Conservation (phyloP, 2,113 vertebrate genomes). For the Campylomormyrus numenius region DNA sequence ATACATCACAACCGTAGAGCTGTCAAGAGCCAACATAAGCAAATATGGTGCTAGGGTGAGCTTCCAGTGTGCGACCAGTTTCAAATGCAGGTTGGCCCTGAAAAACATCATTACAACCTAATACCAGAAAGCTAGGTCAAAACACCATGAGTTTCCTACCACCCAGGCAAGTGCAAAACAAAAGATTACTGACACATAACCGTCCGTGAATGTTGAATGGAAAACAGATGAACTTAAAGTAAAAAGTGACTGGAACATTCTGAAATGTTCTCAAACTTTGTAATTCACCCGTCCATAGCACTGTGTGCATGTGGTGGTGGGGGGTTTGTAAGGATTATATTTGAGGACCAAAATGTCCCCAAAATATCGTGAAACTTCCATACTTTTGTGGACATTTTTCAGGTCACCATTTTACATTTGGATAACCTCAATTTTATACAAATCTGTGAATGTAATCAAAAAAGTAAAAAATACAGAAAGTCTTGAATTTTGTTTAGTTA, state of each 20-base stretch:
- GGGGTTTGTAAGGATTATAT: too few relatives aligned
- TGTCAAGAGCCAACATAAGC: neutral
- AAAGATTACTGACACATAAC: neutral
- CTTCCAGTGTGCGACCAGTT: neutral
- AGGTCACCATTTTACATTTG: too few relatives aligned
- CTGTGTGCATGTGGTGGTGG: neutral
- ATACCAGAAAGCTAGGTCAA: neutral
- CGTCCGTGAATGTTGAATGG: neutral
- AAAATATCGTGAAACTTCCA: too few relatives aligned
- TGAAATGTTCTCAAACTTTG: neutral
- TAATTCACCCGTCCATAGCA: neutral
- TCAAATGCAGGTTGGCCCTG: neutral
- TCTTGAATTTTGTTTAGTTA: too few relatives aligned
- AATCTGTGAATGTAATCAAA: too few relatives aligned
- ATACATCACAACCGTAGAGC: neutral
- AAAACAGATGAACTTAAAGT: neutral
- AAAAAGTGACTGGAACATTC: neutral
- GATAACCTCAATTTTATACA: too few relatives aligned
- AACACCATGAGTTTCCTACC: neutral
- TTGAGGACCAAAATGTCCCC: too few relatives aligned
- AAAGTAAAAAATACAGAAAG: too few relatives aligned
- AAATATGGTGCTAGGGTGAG: neutral
- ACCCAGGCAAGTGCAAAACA: neutral
- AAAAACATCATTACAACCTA: neutral
- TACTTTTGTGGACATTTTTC: too few relatives aligned